Percentiles rank a stretch among this genome's conserved stretches.
These are phyloP conservation scores for Channa striata DNA, from an alignment of 2,797 vertebrate genomes.

Conservation along the genomic window DNA sequence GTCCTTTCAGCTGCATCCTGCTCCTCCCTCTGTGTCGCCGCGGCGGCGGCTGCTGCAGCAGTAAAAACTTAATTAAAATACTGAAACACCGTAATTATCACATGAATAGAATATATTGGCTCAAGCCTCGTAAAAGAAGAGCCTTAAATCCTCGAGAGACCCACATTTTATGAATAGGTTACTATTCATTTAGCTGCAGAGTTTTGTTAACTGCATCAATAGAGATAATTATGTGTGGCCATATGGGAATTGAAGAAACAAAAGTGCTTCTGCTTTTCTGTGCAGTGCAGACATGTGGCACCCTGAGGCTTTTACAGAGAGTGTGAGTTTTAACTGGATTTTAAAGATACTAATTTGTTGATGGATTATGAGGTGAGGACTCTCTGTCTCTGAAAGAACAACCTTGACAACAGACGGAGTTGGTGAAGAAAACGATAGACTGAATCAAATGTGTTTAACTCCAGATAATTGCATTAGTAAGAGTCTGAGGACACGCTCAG, in stretches of 20 bases:
- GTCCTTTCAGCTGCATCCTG: neutral
- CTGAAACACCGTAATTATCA: slow-evolving; percentile 32
- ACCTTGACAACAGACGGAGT: slow-evolving; percentile 12
- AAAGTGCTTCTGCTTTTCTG: neutral
- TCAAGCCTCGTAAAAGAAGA: slow-evolving; percentile 16
- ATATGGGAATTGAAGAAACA: slow-evolving; percentile 11
- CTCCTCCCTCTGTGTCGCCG: neutral
- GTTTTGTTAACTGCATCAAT: slow-evolving; percentile 34
- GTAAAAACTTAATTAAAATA: neutral
- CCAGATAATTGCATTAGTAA: no score
- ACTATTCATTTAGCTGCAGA: slow-evolving; percentile 18
- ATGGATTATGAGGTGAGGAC: neutral
- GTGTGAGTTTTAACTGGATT: neutral
- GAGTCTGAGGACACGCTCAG: no score
- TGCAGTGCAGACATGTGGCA: neutral
- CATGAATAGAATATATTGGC: slow-evolving; percentile 24
- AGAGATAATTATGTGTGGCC: slow-evolving; percentile 38
- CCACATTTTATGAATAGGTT: slow-evolving; percentile 19
- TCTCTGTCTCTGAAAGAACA: neutral
- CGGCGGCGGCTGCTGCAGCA: neutral
- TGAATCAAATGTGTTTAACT: neutral
- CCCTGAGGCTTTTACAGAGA: neutral
- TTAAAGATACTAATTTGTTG: slow-evolving; percentile 1
- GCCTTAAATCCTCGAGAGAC: slow-evolving; percentile 21
- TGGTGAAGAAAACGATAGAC: neutral